Conservation (phyloP, 2,113 vertebrate species). For the Plectropomus leopardus region DNA sequence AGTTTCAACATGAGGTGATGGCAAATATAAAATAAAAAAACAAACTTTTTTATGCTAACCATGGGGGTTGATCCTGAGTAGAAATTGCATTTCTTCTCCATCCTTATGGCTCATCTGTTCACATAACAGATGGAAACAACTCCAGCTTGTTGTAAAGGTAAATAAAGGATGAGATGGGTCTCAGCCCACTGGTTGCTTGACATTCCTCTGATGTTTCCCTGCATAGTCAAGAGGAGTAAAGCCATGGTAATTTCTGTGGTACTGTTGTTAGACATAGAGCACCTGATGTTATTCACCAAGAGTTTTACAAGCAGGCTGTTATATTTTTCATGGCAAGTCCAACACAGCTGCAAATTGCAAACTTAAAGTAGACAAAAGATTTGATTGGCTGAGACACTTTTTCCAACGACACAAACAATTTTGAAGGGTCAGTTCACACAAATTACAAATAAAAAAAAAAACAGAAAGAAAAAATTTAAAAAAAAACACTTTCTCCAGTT, state of each 20-base stretch:
- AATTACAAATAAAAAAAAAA: background rate
- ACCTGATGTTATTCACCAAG: conserved; percentile 19
- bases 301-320: too few relatives aligned
- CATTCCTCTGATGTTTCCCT: conserved; percentile 26
- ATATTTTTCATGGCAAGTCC: background rate
- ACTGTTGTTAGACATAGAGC: background rate
- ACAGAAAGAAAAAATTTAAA: too few relatives aligned
- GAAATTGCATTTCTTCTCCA: conserved; percentile 15
- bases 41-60: background rate
- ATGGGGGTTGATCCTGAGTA: conserved; percentile 10
- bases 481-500: background rate
- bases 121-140: conserved; percentile 5
- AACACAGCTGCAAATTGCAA: conserved; percentile 16
- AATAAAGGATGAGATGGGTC: conserved; percentile 32
- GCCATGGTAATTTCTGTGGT: background rate
- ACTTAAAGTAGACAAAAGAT: conserved; percentile 15
- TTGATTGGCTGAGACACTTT: conserved; percentile 16
- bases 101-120: background rate
- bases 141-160: conserved; percentile 5
- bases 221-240: conserved; percentile 20
- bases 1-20: background rate
- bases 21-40: conserved; percentile 10
- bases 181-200: conserved; percentile 32
- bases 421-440: background rate
- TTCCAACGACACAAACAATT: conserved; percentile 1